These are phyloP conservation scores for Ceyx erithaca DNA, from an alignment of 2,797 vertebrate genomes.

Conservation along the genomic window DNA sequence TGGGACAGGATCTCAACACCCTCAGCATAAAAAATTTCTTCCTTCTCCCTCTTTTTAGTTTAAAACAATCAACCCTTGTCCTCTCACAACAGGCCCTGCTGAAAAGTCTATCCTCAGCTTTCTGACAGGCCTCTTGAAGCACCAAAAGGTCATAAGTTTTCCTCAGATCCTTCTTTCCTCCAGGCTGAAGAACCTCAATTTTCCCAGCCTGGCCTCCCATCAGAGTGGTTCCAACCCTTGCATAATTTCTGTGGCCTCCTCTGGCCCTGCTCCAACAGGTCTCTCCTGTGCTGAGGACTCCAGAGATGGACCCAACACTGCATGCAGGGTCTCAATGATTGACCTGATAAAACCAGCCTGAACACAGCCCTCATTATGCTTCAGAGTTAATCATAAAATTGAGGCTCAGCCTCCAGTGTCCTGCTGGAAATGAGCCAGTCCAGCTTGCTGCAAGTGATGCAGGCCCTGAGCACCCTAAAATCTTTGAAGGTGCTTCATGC, in stretches of 20 bases:
- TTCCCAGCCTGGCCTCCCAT: neutral
- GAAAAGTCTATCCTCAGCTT: neutral
- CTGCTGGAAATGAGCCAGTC: neutral
- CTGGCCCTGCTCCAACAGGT: neutral
- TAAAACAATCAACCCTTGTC: neutral
- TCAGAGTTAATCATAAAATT: neutral
- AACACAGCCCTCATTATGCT: fast-evolving
- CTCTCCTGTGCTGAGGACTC: neutral
- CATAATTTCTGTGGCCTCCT: neutral
- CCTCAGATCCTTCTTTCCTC: neutral
- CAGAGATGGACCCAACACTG: neutral
- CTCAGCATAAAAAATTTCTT: neutral
- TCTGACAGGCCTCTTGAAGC: neutral
- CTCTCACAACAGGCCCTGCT: neutral
- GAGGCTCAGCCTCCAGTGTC: neutral
- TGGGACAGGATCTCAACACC: neutral
- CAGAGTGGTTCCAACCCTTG: neutral
- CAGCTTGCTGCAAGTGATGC: too few species aligned
- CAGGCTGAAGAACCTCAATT: neutral
- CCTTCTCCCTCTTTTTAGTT: neutral
- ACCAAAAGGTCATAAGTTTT: neutral
- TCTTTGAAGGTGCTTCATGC: fast-evolving
- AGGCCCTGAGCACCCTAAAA: fast-evolving
- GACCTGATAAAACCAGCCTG: neutral
- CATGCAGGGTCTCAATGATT: neutral